Base-by-base conservation (phyloP, 2,797 vertebrate genomes). In the Pseudochirops corinnae region DNA sequence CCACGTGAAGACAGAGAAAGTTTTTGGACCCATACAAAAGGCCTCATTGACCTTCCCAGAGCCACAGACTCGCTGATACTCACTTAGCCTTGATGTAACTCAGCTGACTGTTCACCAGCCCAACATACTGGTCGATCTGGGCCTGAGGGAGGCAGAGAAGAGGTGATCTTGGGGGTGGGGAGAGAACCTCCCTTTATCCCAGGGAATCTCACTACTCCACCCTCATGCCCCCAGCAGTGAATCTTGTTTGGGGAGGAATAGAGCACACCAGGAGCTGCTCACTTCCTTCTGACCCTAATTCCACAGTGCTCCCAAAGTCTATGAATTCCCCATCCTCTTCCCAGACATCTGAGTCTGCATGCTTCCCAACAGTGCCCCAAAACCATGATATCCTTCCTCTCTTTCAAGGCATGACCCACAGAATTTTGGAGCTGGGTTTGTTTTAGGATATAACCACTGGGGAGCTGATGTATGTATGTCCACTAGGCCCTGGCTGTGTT, bases 81-180 rank as follows among this genome's bases (percentile, higher is more conserved):
- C 98, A 99, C 99, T 99, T 99, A 97, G 99, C 99, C 98, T 99
- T 99, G 93, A 99, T 74, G 95, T 99, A 99, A 97, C 99, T 99
- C 94, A 99, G 92, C 13, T 98, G 96, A 95, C 98, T 99, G 97
- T 99, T 99, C 97, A 99, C 98, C 97, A 98, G 98, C 57, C 98
- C 99, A 97, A 99, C 56, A 91, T 99, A 97, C 93, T 96, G 96
- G 95, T 99, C 99, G 7, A 99, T 98, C 98, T 99, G 99, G 92
- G 98, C 99, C 99, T 99, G 98, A 74, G 93, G 95, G 52, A 94
- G 91, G 94, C 56, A 53, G 92, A 95, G 53, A 33, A 94, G 39
- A 21, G 12, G 31, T 58, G 39, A 95, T 56, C 56, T 55, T 93
- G 92, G 91, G 92, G 56, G 93, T 62, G 26, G 12, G 10, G 52